Evolutionary conservation across 2,888 invertebrate species (phyloP), one percentile per base, ranked within the genome.

Genomic region (Drosophila formosana): DNA sequence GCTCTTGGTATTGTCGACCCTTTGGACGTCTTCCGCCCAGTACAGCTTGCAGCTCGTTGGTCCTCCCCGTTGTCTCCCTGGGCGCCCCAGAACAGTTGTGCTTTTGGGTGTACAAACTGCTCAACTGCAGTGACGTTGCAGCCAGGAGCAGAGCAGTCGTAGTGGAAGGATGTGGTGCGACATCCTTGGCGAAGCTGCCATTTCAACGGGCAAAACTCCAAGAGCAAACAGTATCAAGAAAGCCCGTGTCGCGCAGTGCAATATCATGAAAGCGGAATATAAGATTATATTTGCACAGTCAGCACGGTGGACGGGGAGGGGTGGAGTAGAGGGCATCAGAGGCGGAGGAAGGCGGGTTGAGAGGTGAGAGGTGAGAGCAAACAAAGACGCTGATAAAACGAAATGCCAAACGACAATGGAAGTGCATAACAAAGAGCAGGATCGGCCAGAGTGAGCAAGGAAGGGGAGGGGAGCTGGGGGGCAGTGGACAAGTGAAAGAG

Each of bases 321-420:
- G 30, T 28, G 28, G 18, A 18, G 28, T 28, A 34, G 51, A 28
- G 43, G 23, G 49, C 23, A 34, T 47, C 50, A 18, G 18, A 18
- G 41, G 46, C 49, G 50, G 52, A 57, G 47, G 51, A 1, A 4
- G 66, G 66, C 41, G 57, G 61, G 30, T 45, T 18, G 18, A 64
- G 57, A 52, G 85, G 76, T 80, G 57, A 64, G 71, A 83, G 87
- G 78, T 87, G 74, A 72, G 84, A 72, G 84, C 85, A 88, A 86
- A 86, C 89, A 86, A 86, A 86, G 82, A 85, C 81, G 67, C 72
- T 74, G 74, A 82, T 84, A 80, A 82, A 86, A 87, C 75, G 86
- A 86, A 84, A 86, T 79, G 81, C 87, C 83, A 88, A 86, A 83
- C 89, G 87, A 74, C 89, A 87, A 85, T 80, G 88, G 82, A 88